A percentile compares a stretch with the other conserved stretches of the same genome.
These are phyloP conservation scores for Gouania willdenowi DNA, from an alignment of 2,797 vertebrate genomes.

Conservation along the genomic window DNA sequence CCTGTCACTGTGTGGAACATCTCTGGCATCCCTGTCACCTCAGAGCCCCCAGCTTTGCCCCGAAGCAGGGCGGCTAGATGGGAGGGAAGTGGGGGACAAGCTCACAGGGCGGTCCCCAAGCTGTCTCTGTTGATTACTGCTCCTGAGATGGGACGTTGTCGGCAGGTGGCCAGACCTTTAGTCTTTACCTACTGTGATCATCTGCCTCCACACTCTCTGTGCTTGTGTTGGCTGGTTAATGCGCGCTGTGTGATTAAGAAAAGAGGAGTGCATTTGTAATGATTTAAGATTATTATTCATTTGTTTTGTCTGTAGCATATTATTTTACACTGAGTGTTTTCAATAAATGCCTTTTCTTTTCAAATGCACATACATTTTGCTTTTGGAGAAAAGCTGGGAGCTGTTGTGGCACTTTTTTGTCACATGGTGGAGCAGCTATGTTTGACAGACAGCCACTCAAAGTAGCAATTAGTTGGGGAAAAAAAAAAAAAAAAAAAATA, in stretches of 20 bases:
- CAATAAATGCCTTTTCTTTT: conserved; percentile 23
- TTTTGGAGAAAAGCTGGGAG: conserved; percentile 28
- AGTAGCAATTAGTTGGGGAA: conserved; percentile 59
- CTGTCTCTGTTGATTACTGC: conserved; percentile 98
- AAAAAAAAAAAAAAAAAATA: conserved; percentile 27
- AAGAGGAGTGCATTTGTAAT: conserved; percentile 39
- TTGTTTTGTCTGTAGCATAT: conserved; percentile 33
- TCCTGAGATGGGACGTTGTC: conserved; percentile 83
- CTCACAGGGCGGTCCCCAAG: conserved; percentile 84
- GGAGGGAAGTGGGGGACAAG: conserved; percentile 55
- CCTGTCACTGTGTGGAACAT: conserved; percentile 87
- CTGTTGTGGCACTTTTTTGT: conserved; percentile 52
- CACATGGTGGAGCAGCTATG: conserved; percentile 21
- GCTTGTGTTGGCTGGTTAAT: conserved; percentile 21
- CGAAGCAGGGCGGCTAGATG: conserved; percentile 67
- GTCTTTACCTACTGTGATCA: conserved; percentile 85
- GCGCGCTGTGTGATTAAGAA: conserved; percentile 30
- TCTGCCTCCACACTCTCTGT: conserved; percentile 69
- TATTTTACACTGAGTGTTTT: conserved; percentile 17
- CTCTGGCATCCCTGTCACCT: conserved; percentile 86
- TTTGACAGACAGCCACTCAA: conserved; percentile 28
- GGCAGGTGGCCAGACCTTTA: conserved; percentile 90
- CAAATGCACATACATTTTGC: conserved; percentile 28
- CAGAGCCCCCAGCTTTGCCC: conserved; percentile 76
- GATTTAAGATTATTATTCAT: conserved; percentile 45